Evolutionary conservation across 1,140 invertebrate species (phyloP), one percentile per base, ranked within the genome.

Genomic region (Diorhabda sublineata): DNA sequence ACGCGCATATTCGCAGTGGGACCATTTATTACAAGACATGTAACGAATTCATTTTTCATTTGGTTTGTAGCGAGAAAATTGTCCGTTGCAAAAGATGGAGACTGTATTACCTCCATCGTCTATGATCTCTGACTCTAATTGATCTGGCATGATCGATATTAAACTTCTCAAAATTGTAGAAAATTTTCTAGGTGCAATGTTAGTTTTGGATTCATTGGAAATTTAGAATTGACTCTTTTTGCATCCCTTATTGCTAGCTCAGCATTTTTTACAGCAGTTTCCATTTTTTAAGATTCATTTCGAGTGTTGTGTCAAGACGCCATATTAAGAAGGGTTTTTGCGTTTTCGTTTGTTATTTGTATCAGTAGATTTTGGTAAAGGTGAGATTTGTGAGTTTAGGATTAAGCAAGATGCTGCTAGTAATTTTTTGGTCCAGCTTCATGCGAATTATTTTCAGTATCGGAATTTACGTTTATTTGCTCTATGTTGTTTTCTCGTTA

Each of bases 51-150:
- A 66, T 47, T 56, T 56, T 66, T 66, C 64, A 9, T 3, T 26
- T 41, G 26, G 9, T 66, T 66, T 47, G 64, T 11, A 45, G 26
- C 43, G 45, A 56, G 64, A 66, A 66, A 58, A 66, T 57, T 2
- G 9, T 44, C 56, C 57, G 58, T 52, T 41, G 57, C 64, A 66
- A 66, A 66, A 57, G 9, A 58, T 41, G 64, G 47, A 66, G 26
- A n/a, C 64, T 58, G 56, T 52, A 9, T 57, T 8, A 41, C 43
- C 26, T 52, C 41, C 57, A 41, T 42, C 64, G 2, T 58, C 9
- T 26, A 26, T 26, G 26, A 26, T 26, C 26, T 26, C 26, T 26
- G 26, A 26, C 26, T 26, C 26, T 26, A 1, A 26, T 26, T 26
- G 26, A 26, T 26, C 26, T 26, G 1, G 26, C 26, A 26, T 26